Conservation (phyloP, 2,888 invertebrate species). For the Cryptus armator region DNA sequence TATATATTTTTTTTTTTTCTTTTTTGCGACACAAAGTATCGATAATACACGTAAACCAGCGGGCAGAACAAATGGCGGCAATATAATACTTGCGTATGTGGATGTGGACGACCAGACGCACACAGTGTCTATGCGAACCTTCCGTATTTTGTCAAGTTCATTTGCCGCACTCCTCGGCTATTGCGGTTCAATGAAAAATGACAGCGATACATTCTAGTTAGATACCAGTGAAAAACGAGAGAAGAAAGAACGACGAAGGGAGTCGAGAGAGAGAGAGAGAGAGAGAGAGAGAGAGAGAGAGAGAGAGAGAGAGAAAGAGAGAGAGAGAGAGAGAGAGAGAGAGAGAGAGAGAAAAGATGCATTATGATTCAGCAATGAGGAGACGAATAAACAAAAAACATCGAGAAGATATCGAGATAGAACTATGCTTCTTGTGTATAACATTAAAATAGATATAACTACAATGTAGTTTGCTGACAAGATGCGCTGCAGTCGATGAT, state of each 20-base stretch:
- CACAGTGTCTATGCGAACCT: constrained; percentile 66
- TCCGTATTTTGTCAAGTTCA: constrained; percentile 83
- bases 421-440: constrained; percentile 1
- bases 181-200: constrained; percentile 79
- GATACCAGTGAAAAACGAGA: constrained; percentile 66
- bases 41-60: not conserved
- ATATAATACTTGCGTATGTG: constrained; percentile 45
- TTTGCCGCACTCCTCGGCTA: constrained; percentile 74
- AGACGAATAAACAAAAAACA: not conserved
- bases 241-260: constrained; percentile 30
- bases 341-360: not conserved
- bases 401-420: not conserved
- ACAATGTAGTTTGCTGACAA: too few relatives aligned
- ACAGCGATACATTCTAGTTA: constrained; percentile 84
- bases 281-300: constrained; percentile 1
- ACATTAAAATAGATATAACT: not conserved
- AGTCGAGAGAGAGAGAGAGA: not conserved
- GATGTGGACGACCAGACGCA: not conserved
- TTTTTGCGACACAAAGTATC: constrained; percentile 3
- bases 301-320: not conserved
- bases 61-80: constrained; percentile 12
- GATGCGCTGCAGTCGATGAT: too few relatives aligned
- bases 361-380: not conserved
- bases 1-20: not conserved
- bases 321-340: not conserved